A percentile compares a stretch with the other conserved stretches of the same genome.
phyloP scores from a whole-genome alignment of 2,797 vertebrate species.

The Gobio occitaniae region DNA sequence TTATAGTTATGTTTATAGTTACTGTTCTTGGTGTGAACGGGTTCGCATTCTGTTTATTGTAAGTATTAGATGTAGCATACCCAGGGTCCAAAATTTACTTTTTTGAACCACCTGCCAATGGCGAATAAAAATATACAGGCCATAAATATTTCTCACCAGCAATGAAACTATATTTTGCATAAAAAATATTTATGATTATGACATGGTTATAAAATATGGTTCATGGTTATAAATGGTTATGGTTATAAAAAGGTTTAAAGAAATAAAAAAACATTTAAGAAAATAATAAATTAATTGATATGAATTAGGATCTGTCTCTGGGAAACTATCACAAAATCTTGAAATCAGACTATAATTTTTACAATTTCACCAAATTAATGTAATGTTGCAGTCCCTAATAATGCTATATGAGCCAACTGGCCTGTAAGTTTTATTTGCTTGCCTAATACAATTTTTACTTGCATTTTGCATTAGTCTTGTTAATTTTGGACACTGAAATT shows the following conservation, averaged over 20 bases:
- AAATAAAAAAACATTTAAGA: background rate
- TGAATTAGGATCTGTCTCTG: background rate
- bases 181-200: background rate
- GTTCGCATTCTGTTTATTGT: background rate
- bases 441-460: background rate
- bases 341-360: background rate
- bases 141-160: background rate
- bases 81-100: background rate
- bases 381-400: background rate
- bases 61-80: background rate
- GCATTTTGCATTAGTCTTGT: background rate
- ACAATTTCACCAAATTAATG: background rate
- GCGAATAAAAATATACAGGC: background rate
- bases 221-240: background rate
- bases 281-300: background rate
- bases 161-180: constrained; percentile 4
- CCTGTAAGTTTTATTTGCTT: background rate
- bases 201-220: background rate
- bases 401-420: background rate
- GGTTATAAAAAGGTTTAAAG: background rate
- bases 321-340: constrained; percentile 1
- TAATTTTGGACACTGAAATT: background rate
- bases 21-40: background rate
- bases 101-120: background rate
- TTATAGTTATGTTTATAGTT: too few relatives aligned